A percentile compares a stretch with the other conserved stretches of the same genome.
phyloP scores from a whole-genome alignment of 2,888 invertebrate species.

The Pristionchus japonicus region DNA sequence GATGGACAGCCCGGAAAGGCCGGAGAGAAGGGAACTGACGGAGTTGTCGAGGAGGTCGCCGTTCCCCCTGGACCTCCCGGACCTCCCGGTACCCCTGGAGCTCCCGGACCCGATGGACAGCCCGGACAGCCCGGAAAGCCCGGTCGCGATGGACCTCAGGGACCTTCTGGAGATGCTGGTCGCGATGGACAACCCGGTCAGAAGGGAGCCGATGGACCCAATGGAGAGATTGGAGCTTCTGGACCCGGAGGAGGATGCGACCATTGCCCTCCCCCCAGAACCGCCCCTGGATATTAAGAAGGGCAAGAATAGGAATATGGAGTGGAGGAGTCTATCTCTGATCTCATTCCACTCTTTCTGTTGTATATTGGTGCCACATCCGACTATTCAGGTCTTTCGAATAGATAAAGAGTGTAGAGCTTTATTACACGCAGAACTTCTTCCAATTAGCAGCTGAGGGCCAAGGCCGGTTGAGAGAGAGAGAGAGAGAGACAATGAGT shows the following conservation, averaged over 20 bases:
- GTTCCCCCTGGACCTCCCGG: conserved; percentile 56
- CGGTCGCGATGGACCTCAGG: conserved; percentile 61
- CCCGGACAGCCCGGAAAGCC: conserved; percentile 61
- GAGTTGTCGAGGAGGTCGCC: conserved; percentile 47
- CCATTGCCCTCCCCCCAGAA: conserved; percentile 52
- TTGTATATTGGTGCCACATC: conserved; percentile 43
- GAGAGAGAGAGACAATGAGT: conserved; percentile 20
- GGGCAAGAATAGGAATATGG: neutral
- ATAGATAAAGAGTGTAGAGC: conserved; percentile 47
- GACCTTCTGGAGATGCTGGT: conserved; percentile 61
- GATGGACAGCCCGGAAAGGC: conserved; percentile 55
- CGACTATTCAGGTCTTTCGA: conserved; percentile 42
- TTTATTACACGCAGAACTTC: conserved; percentile 16
- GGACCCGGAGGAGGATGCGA: conserved; percentile 51
- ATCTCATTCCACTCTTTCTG: conserved; percentile 3
- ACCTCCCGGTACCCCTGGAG: conserved; percentile 61
- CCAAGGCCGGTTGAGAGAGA: conserved; percentile 30
- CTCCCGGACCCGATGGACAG: conserved; percentile 64
- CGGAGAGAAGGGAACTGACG: conserved; percentile 48
- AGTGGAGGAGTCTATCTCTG: neutral
- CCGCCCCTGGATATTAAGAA: conserved; percentile 52
- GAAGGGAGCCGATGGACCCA: conserved; percentile 61
- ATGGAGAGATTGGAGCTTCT: conserved; percentile 61
- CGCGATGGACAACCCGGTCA: conserved; percentile 60
- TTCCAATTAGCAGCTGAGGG: neutral